Evolutionary conservation across 2,113 vertebrate genomes (phyloP).

Genomic region (Sorex araneus): DNA sequence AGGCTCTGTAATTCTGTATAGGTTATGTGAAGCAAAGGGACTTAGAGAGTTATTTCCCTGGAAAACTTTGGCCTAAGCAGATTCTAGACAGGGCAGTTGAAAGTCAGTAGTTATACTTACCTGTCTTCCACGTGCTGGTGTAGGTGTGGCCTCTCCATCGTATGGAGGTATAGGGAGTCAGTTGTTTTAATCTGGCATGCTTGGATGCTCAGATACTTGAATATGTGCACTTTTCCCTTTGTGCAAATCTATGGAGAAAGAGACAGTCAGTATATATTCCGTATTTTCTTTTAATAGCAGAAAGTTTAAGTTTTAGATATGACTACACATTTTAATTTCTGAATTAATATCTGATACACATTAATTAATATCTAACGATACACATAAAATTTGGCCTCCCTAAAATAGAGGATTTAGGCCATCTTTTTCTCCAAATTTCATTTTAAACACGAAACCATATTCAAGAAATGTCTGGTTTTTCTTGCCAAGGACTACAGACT

Average conservation of each 20-base stretch:
- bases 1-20: not conserved
- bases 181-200: slow-evolving; percentile 95
- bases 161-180: slow-evolving; percentile 93
- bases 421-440: slow-evolving; percentile 20
- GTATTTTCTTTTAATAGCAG: not conserved
- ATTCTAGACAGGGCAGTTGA: not conserved
- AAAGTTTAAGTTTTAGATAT: slow-evolving; percentile 4
- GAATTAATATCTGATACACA: slow-evolving; percentile 51
- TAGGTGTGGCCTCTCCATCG: slow-evolving; percentile 92
- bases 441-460: slow-evolving; percentile 5
- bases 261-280: not conserved
- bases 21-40: not conserved
- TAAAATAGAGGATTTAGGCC: slow-evolving; percentile 6
- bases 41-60: not conserved
- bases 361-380: not conserved
- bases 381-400: not conserved
- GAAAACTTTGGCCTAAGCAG: not conserved
- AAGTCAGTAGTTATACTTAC: slow-evolving; percentile 83
- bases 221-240: slow-evolving; percentile 98
- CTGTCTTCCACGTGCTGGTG: slow-evolving; percentile 92
- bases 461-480: slow-evolving; percentile 11
- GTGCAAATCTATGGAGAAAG: slow-evolving; percentile 93
- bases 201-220: slow-evolving; percentile 96
- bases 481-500: not conserved
- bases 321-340: not conserved